These are phyloP conservation scores for Drosophila repletoides DNA, from an alignment of 1,140 invertebrate genomes.

Conservation along the genomic window DNA sequence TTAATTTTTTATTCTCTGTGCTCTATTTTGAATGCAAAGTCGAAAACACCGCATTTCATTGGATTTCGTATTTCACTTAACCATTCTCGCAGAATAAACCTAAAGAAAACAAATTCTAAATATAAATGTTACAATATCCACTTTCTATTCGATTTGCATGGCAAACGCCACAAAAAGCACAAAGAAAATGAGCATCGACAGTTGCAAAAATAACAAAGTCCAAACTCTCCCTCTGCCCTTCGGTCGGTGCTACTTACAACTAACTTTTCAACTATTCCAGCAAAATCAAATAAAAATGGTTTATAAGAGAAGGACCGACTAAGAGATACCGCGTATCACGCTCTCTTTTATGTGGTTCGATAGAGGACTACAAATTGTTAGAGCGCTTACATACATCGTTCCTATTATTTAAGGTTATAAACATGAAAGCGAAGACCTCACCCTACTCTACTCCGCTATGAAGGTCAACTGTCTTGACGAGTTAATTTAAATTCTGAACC, in stretches of 20 bases:
- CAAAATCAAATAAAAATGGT: no score
- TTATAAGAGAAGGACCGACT: no score
- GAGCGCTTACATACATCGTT: no score
- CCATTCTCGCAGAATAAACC: slow-evolving; percentile 5
- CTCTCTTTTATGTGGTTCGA: no score
- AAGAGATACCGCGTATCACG: no score
- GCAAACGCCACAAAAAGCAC: slow-evolving; percentile 58
- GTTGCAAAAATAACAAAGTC: slow-evolving; percentile 67
- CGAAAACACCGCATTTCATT: slow-evolving; percentile 8
- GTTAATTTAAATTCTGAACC: slow-evolving; percentile 59
- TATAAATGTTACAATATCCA: slow-evolving; percentile 60
- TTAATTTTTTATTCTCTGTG: not conserved
- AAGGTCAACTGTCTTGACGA: no score
- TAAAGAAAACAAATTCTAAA: slow-evolving; percentile 49
- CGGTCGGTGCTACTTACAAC: slow-evolving; percentile 62
- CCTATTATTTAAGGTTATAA: no score
- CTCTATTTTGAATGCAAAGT: slow-evolving; percentile 6
- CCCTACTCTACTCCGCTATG: no score
- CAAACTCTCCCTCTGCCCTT: slow-evolving; percentile 6
- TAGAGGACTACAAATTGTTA: no score
- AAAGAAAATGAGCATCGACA: slow-evolving; percentile 67
- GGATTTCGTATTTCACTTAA: slow-evolving; percentile 6
- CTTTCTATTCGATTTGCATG: slow-evolving; percentile 75
- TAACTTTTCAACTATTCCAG: slow-evolving; percentile 66
- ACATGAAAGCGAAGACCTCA: no score